phyloP scores from a whole-genome alignment of 2,797 vertebrate species.

The Neomorphus geoffroyi region DNA sequence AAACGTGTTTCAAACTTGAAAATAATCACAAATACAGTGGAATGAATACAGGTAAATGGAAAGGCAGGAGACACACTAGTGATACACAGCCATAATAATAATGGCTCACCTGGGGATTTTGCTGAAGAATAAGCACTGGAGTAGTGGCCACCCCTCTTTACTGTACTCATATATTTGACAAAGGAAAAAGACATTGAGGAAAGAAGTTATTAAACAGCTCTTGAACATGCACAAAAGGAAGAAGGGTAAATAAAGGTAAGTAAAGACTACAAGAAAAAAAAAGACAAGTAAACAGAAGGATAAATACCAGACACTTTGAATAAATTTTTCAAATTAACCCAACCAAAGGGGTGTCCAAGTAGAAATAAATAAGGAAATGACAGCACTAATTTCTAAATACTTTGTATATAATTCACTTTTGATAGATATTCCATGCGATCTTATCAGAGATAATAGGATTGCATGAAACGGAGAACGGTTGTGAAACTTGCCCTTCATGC shows the following conservation, averaged over 20 bases:
- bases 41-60: constrained; percentile 35
- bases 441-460: neutral
- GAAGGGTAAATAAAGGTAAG: constrained; percentile 12
- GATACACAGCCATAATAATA: constrained; percentile 65
- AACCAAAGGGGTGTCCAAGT: neutral
- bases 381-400: neutral
- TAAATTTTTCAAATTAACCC: neutral
- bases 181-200: constrained; percentile 78
- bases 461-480: neutral
- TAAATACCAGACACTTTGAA: neutral
- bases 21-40: constrained; percentile 60
- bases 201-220: constrained; percentile 74
- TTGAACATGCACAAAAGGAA: constrained; percentile 31
- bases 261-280: neutral
- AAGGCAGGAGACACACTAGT: constrained; percentile 52
- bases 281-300: neutral
- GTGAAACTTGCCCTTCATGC: neutral
- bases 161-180: constrained; percentile 79
- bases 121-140: constrained; percentile 88
- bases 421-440: neutral
- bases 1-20: constrained; percentile 12
- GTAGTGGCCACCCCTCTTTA: constrained; percentile 85
- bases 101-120: constrained; percentile 94
- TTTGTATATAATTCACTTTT: neutral
- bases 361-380: neutral